Percentiles rank a stretch among this genome's conserved stretches.
These are phyloP conservation scores for Alosa sapidissima DNA, from an alignment of 2,797 vertebrate genomes.

Conservation along the genomic window DNA sequence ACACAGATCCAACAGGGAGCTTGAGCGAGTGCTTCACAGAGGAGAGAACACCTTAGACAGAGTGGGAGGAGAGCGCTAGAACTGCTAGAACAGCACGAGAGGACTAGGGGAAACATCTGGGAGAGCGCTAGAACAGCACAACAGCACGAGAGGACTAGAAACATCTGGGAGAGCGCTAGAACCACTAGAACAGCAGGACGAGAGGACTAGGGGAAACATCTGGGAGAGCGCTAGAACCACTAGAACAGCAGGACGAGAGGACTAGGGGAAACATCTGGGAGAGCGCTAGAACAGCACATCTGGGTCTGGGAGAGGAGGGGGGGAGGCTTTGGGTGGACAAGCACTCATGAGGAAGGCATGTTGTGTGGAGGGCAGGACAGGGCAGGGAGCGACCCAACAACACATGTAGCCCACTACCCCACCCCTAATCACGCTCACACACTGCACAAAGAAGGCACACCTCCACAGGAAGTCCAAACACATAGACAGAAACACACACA, in stretches of 20 bases:
- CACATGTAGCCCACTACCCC: constrained; percentile 34
- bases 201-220: too few relatives aligned
- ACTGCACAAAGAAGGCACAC: background rate
- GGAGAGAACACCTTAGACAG: too few relatives aligned
- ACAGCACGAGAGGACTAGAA: background rate
- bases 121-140: too few relatives aligned
- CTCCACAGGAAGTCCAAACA: background rate
- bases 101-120: constrained; percentile 35
- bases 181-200: too few relatives aligned
- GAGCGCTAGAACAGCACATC: constrained; percentile 23
- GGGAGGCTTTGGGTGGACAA: background rate
- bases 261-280: constrained; percentile 42
- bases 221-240: too few relatives aligned
- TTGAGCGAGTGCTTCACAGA: background rate
- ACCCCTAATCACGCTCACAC: background rate
- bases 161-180: too few relatives aligned
- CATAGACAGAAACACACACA: constrained; percentile 27
- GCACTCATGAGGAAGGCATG: constrained; percentile 40
- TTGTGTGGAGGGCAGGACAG: constrained; percentile 33
- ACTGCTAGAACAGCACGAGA: background rate
- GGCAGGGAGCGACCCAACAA: constrained; percentile 47
- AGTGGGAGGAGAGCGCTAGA: too few relatives aligned
- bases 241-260: background rate
- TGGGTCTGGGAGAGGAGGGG: constrained; percentile 33
- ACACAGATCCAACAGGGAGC: background rate